Evolutionary conservation across 1,140 invertebrate species (phyloP), one percentile per base, ranked within the genome.

Genomic region (Paramacrobiotus metropolitanus): DNA sequence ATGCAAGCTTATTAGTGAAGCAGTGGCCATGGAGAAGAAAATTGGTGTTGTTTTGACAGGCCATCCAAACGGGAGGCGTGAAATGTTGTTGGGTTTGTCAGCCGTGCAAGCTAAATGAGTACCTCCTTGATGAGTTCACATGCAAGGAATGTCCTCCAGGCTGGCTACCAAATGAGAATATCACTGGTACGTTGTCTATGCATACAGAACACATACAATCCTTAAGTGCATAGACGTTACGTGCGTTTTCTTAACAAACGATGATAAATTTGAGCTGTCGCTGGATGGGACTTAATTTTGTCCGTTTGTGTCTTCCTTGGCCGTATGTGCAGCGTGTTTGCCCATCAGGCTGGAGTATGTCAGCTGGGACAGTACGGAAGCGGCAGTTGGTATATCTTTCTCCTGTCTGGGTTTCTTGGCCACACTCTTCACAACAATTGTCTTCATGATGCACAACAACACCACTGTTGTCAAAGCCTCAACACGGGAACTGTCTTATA

Each of bases 11-110:
- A n/a, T n/a, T n/a, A n/a, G n/a, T n/a, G n/a, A n/a, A n/a, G n/a
- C n/a, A n/a, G n/a, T n/a, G n/a, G n/a, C n/a, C n/a, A n/a, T n/a
- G n/a, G n/a, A n/a, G n/a, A n/a, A n/a, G n/a, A n/a, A 40, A 15
- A n/a, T 40, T n/a, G 4, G 48, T 15, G 48, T 55, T 55, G 48
- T 65, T 55, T 62, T 71, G 74, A 30, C 68, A 82, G 80, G 79
- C 79, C 68, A 76, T 80, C 61, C 77, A 80, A 69, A 77, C 76
- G 48, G 80, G 78, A 40, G 78, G 77, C 15, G 77, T 79, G 62
- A 73, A 75, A 45, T 86, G 83, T 69, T 86, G 83, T 69, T 86
- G 83, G 83, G 76, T 78, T 2, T 86, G 84, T 68, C 78, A 79
- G 1, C 68, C 74, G 3, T 86, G 83, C 70, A 75, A 76, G 44